Evolutionary conservation across 92 coral and sea anemone genomes (phyloP).

Genomic region (Siderastrea siderea): DNA sequence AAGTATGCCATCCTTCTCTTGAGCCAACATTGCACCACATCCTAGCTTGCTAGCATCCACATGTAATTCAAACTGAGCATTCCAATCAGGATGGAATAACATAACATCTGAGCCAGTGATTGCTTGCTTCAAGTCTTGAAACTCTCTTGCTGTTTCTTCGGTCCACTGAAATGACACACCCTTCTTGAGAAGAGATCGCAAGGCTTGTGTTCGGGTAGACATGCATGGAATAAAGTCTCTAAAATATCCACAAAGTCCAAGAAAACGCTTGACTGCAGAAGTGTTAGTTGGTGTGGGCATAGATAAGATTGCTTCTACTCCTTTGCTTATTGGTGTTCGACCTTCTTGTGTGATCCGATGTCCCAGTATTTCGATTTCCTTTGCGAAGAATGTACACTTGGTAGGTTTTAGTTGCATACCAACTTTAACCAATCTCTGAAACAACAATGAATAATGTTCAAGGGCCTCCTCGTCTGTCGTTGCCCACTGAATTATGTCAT

Average conservation of each 20-base stretch:
- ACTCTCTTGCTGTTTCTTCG: constrained; percentile 44
- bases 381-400: too few species aligned
- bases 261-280: constrained; percentile 45
- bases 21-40: constrained; percentile 77
- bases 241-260: constrained; percentile 50
- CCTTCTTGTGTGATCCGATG: too few species aligned
- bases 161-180: constrained; percentile 57
- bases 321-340: background rate
- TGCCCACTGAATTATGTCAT: constrained; percentile 24
- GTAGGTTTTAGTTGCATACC: too few species aligned
- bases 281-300: constrained; percentile 58
- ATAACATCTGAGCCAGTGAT: constrained; percentile 56
- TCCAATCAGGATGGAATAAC: constrained; percentile 73
- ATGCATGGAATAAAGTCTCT: constrained; percentile 38
- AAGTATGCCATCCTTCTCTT: constrained; percentile 58
- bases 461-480: constrained; percentile 45
- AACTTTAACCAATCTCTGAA: too few species aligned
- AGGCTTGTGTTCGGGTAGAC: constrained; percentile 25
- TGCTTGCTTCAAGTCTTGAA: constrained; percentile 43
- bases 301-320: constrained; percentile 49
- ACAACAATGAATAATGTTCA: constrained; percentile 1
- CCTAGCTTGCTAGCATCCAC: constrained; percentile 57
- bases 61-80: constrained; percentile 60
- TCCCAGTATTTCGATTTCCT: too few species aligned
- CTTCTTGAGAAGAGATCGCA: constrained; percentile 24